These are phyloP conservation scores for Cyclargus thomasi DNA, from an alignment of 1,140 invertebrate genomes.

Conservation along the genomic window DNA sequence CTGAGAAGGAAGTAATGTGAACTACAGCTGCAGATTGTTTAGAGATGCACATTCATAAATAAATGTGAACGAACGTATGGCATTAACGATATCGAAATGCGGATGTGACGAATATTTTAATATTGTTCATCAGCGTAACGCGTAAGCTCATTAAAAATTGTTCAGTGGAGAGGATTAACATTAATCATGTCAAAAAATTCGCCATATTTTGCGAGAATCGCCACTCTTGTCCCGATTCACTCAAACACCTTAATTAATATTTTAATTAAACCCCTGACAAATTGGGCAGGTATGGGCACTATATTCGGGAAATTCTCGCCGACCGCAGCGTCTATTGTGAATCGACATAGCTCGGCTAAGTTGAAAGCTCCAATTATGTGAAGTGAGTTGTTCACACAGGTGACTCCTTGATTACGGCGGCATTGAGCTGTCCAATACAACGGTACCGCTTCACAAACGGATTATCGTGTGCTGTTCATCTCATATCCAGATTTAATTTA, in stretches of 20 bases:
- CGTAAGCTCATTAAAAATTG: background rate
- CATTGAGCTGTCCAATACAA: constrained; percentile 66
- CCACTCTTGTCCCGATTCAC: background rate
- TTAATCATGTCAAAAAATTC: background rate
- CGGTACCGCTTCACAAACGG: constrained; percentile 60
- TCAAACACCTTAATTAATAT: background rate
- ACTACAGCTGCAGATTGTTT: background rate
- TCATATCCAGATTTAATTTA: background rate
- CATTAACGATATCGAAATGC: too few species aligned
- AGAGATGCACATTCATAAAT: constrained; percentile 12
- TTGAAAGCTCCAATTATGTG: constrained; percentile 70
- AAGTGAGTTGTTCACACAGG: constrained; percentile 69
- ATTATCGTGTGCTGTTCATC: constrained; percentile 53
- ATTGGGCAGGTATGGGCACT: constrained; percentile 54
- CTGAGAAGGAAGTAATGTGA: constrained; percentile 13
- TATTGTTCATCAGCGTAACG: background rate
- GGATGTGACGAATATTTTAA: background rate
- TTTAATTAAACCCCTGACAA: constrained; percentile 58
- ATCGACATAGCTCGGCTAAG: constrained; percentile 60
- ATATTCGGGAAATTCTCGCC: constrained; percentile 66
- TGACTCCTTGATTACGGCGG: constrained; percentile 71
- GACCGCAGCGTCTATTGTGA: constrained; percentile 54
- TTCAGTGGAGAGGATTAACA: background rate
- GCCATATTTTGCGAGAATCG: background rate
- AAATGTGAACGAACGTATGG: background rate